Evolutionary conservation across 2,797 vertebrate genomes (phyloP), one percentile per base, ranked within the genome.

Genomic region (Hippoglossus hippoglossus): DNA sequence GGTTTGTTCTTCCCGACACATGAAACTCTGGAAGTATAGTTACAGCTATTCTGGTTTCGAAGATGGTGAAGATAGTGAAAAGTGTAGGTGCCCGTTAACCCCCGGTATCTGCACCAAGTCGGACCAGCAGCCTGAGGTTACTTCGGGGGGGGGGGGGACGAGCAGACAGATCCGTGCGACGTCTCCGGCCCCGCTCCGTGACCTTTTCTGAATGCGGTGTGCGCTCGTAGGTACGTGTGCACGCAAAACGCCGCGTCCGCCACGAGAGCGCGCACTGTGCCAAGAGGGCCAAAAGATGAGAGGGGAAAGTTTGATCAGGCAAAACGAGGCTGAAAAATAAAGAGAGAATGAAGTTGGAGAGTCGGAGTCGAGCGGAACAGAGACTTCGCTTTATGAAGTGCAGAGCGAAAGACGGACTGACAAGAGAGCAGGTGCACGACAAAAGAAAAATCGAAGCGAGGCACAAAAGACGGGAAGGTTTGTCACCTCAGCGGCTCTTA

Each of bases 91-190:
- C 28, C 16, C 0, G 25, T 13, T 0, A 10, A 56, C 55, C 5
- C 24, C 10, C 31, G 18, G 41, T 15, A 13, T 44, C 61, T 62
- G 58, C 0, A 8, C 11, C 1, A 2, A n/a, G n/a, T n/a, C n/a
- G n/a, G n/a, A n/a, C n/a, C n/a, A n/a, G 51, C 21, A 67, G 49
- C 68, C 65, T 15, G 58, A 39, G 79, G 79, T 73, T 61, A 77
- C 68, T 61, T 65, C 59, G 21, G 64, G 63, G 86, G 61, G n/a
- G n/a, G n/a, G n/a, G n/a, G n/a, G n/a, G n/a, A 75, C 79, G 75
- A 82, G 76, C 82, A 83, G 64, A 79, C 60, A 19, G 58, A 68
- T 75, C 72, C 71, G 71, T 55, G 61, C 59, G 49, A 77, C 22
- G 65, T 44, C 63, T 86, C 46, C 21, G 60, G 67, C 54, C 65